These are phyloP conservation scores for Aphidius ervi DNA, from an alignment of 1,140 invertebrate species.

Conservation along the genomic window DNA sequence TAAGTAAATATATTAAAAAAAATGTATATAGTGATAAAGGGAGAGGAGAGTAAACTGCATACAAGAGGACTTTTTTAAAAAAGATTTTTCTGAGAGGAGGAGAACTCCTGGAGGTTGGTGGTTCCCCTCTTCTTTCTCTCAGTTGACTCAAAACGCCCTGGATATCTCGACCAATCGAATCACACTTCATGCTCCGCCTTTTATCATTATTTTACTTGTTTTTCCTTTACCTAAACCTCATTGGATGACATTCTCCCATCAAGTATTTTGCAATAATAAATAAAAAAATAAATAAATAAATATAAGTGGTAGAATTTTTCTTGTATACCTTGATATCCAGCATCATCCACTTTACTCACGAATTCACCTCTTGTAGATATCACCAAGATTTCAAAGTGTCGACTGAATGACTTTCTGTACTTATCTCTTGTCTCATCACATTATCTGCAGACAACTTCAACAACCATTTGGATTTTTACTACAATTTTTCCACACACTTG, in stretches of 20 bases:
- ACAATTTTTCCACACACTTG: neutral
- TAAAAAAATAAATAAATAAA: slow-evolving; percentile 28
- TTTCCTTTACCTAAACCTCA: slow-evolving; percentile 53
- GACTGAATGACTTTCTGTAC: slow-evolving; percentile 18
- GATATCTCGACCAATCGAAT: slow-evolving; percentile 56
- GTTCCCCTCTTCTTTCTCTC: slow-evolving; percentile 22
- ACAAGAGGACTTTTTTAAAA: neutral
- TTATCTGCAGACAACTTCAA: slow-evolving; percentile 20
- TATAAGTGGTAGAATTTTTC: slow-evolving; percentile 8
- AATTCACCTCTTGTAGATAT: neutral
- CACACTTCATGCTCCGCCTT: slow-evolving; percentile 52
- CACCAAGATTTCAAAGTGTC: neutral
- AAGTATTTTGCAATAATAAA: slow-evolving; percentile 24
- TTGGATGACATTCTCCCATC: slow-evolving; percentile 49
- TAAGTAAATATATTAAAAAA: slow-evolving; percentile 24
- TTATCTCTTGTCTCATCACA: slow-evolving; percentile 18
- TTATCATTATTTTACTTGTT: slow-evolving; percentile 57
- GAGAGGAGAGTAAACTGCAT: slow-evolving; percentile 20
- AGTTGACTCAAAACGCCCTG: slow-evolving; percentile 50
- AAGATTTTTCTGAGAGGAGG: slow-evolving; percentile 25
- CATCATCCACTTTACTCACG: neutral
- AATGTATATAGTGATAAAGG: slow-evolving; percentile 24
- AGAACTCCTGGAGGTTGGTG: slow-evolving; percentile 17
- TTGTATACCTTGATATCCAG: neutral
- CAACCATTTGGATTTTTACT: slow-evolving; percentile 13